Conservation (phyloP, 2,797 vertebrate genomes). For the Knipowitschia caucasica region DNA sequence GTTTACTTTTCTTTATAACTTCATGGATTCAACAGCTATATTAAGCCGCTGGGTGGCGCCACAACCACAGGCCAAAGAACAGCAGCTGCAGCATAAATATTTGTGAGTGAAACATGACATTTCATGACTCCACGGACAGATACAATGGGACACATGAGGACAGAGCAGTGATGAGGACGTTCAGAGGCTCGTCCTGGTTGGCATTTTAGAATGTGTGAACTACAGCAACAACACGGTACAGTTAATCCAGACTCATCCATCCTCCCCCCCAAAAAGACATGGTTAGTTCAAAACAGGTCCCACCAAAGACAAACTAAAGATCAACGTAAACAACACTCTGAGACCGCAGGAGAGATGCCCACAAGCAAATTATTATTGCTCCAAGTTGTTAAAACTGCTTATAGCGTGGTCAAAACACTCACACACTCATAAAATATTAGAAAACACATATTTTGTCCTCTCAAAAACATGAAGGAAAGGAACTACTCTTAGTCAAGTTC, state of each 20-base stretch:
- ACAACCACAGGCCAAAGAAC: neutral
- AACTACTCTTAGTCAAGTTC: too few relatives aligned
- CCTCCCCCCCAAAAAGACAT: neutral
- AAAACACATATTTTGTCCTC: too few relatives aligned
- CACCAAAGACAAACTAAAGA: slow-evolving; percentile 20
- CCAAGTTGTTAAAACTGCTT: neutral
- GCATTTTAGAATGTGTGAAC: slow-evolving; percentile 72
- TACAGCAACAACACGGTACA: slow-evolving; percentile 69
- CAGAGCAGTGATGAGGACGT: slow-evolving; percentile 31
- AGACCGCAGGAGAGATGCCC: neutral
- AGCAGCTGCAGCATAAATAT: neutral
- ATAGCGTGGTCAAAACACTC: too few relatives aligned
- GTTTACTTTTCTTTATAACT: too few relatives aligned
- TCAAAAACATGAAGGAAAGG: too few relatives aligned
- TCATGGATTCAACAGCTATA: neutral
- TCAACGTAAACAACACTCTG: slow-evolving; percentile 10
- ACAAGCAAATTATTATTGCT: neutral
- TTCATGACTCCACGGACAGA: neutral
- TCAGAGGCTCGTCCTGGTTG: slow-evolving; percentile 37
- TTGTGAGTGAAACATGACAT: slow-evolving; percentile 6
- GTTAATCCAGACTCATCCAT: slow-evolving; percentile 65
- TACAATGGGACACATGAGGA: neutral
- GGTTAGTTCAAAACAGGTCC: slow-evolving; percentile 44
- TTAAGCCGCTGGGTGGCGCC: slow-evolving; percentile 27
- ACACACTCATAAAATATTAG: too few relatives aligned